Conservation (phyloP, 1,140 invertebrate genomes). For the Spodoptera frugiperda region DNA sequence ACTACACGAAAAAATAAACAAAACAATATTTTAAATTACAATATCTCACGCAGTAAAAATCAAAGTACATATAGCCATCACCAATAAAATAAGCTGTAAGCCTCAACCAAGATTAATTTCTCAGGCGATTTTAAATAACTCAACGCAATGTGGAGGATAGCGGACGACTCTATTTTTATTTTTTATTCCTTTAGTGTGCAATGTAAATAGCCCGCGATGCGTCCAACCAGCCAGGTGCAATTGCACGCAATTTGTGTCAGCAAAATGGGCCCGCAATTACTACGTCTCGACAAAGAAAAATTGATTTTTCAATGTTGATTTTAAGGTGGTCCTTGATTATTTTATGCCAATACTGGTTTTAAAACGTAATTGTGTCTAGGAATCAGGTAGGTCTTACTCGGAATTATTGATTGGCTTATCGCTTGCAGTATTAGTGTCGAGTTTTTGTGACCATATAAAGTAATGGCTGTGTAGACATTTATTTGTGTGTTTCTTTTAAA, state of each 20-base stretch:
- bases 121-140: constrained; percentile 54
- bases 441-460: background rate
- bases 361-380: constrained; percentile 33
- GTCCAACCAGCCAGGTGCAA: constrained; percentile 72
- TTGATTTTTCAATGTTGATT: constrained; percentile 81
- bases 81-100: constrained; percentile 33
- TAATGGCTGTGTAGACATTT: background rate
- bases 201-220: constrained; percentile 60
- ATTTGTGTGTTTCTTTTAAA: background rate
- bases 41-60: constrained; percentile 19
- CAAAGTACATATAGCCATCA: constrained; percentile 7
- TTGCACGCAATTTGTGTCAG: constrained; percentile 73
- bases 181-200: constrained; percentile 52
- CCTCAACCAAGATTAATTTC: constrained; percentile 35
- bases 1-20: too few species aligned
- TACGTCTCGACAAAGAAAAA: constrained; percentile 75
- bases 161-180: constrained; percentile 52
- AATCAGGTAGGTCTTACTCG: constrained; percentile 6
- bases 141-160: constrained; percentile 47
- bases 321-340: constrained; percentile 59
- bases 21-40: background rate
- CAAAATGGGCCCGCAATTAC: constrained; percentile 69
- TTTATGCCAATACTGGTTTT: constrained; percentile 6
- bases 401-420: constrained; percentile 26
- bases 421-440: background rate